Conservation (phyloP, 2,888 invertebrate genomes). For the Troides oblongomaculatus region DNA sequence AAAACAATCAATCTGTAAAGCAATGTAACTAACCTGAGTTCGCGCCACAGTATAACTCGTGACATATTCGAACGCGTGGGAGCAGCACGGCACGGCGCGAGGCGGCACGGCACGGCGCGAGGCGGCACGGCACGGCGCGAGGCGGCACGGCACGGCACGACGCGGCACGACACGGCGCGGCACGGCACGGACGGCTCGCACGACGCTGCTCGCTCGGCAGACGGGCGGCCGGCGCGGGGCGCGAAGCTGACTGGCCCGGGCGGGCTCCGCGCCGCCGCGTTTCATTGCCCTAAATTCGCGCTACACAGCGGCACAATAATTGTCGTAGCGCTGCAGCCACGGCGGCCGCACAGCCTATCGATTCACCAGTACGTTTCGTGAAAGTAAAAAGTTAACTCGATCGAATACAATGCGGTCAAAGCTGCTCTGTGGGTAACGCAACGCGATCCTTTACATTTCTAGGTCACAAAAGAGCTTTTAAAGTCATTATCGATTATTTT, state of each 20-base stretch:
- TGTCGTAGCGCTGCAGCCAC: conserved; percentile 67
- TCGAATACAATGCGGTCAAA: conserved; percentile 71
- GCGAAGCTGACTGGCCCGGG: conserved; percentile 60
- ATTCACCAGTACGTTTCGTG: conserved; percentile 66
- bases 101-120: conserved; percentile 24
- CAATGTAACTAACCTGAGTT: conserved; percentile 38
- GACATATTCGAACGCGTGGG: conserved; percentile 47
- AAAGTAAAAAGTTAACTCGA: conserved; percentile 75
- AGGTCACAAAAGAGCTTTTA: conserved; percentile 65
- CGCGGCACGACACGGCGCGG: conserved; percentile 36
- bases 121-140: conserved; percentile 21
- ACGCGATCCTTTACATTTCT: conserved; percentile 62
- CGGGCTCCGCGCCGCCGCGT: conserved; percentile 39
- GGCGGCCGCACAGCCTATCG: conserved; percentile 68
- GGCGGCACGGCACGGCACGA: conserved; percentile 29
- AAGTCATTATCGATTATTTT: conserved; percentile 60
- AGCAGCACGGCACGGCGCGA: conserved; percentile 38
- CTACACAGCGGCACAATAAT: conserved; percentile 70
- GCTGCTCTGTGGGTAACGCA: conserved; percentile 46
- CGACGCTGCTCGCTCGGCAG: conserved; percentile 37
- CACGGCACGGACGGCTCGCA: conserved; percentile 35
- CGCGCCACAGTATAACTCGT: conserved; percentile 54
- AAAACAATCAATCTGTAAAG: conserved; percentile 27
- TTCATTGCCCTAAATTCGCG: conserved; percentile 72
- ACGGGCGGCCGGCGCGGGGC: conserved; percentile 64